phyloP scores from a whole-genome alignment of 30 jellyfish, hydroid and myxozoan species.

The Cassiopea xamachana region DNA sequence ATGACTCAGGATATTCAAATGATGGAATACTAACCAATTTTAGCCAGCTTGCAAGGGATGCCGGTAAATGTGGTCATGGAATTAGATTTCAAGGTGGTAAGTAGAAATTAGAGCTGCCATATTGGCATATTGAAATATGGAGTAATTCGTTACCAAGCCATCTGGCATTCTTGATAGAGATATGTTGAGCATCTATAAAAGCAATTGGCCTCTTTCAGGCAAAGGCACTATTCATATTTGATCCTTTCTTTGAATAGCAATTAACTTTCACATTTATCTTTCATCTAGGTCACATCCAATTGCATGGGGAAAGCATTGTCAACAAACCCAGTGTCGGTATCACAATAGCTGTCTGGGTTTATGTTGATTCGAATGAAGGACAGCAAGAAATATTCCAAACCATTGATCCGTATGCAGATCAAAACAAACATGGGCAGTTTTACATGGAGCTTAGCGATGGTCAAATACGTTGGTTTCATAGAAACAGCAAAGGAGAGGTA shows the following conservation, averaged over 20 bases:
- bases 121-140: too few species aligned
- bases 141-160: too few species aligned
- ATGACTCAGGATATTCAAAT: constrained; percentile 88
- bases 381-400: constrained; percentile 95
- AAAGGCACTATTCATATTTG: too few species aligned
- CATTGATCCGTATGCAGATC: constrained; percentile 81
- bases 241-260: too few species aligned
- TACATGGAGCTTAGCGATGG: constrained; percentile 91
- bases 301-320: constrained; percentile 71
- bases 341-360: constrained; percentile 87
- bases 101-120: neutral
- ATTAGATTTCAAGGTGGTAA: constrained; percentile 96
- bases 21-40: constrained; percentile 76
- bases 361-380: constrained; percentile 84
- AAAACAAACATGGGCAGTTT: constrained; percentile 93
- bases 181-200: too few species aligned
- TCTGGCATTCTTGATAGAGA: too few species aligned
- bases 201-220: too few species aligned
- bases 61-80: constrained; percentile 98
- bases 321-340: constrained; percentile 86
- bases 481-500: constrained; percentile 93
- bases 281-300: constrained; percentile 74
- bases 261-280: too few species aligned
- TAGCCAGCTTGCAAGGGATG: constrained; percentile 94
- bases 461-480: constrained; percentile 88